phyloP scores from a whole-genome alignment of 2,113 vertebrate genomes.

The Antidorcas marsupialis region DNA sequence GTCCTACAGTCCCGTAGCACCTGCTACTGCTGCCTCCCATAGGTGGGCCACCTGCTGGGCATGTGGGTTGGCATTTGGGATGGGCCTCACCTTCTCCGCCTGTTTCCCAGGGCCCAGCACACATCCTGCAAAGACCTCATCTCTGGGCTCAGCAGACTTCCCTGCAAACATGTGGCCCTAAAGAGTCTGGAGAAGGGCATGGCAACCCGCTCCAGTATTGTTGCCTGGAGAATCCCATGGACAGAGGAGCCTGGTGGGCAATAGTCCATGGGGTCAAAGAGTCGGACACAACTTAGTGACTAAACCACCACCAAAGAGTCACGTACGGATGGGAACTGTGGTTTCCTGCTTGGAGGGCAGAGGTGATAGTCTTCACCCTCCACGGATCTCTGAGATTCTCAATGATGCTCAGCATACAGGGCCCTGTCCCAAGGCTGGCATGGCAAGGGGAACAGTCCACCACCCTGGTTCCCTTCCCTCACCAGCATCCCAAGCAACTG shows the following conservation, averaged over 20 bases:
- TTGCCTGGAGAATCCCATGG: too few relatives aligned
- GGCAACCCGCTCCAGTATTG: too few relatives aligned
- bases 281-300: too few relatives aligned
- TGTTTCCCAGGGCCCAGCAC: not conserved
- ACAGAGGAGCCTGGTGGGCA: too few relatives aligned
- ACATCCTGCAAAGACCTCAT: not conserved
- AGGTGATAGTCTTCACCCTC: not conserved
- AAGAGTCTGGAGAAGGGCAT: too few relatives aligned
- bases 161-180: too few relatives aligned
- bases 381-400: not conserved
- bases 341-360: not conserved
- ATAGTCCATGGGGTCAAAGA: too few relatives aligned
- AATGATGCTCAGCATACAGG: rapidly evolving
- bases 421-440: not conserved
- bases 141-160: not conserved
- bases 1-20: rapidly evolving
- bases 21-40: too few relatives aligned
- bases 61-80: not conserved
- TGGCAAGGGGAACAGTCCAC: rapidly evolving
- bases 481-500: not conserved
- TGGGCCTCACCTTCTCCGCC: rapidly evolving
- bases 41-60: rapidly evolving
- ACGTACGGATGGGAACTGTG: rapidly evolving
- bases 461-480: not conserved
- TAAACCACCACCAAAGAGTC: too few relatives aligned